Evolutionary conservation across 2,888 invertebrate species (phyloP), one percentile per base, ranked within the genome.

Genomic region (Clepsis dumicolana): DNA sequence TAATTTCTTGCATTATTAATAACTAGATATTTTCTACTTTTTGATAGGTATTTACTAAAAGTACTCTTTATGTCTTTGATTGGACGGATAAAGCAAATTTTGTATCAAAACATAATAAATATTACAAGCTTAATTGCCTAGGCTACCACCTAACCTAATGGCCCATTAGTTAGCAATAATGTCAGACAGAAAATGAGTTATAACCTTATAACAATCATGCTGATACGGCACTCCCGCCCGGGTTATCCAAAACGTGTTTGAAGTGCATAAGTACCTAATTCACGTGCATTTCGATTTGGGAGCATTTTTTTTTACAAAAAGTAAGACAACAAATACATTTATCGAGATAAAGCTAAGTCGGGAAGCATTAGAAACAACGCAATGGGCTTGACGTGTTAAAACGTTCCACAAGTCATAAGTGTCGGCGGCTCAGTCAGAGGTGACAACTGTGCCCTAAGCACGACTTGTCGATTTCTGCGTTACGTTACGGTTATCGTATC

Each of bases 101-200:
- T 53, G n/a, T 29, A 27, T 44, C 12, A 65, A 41, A 8, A 18
- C 12, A 32, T 41, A 2, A 21, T 60, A 21, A 54, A 14, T 16
- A 44, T 35, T 21, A 18, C 8, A 32, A 16, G 1, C 32, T 70
- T 62, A 66, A 73, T 64, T 71, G 63, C 65, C 50, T 71, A 73
- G 73, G n/a, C 4, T 67, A 75, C 71, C 70, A 18, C 65, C 67
- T 71, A 79, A 18, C 65, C 67, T 71, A 79, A 82, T 76, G 73
- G 71, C 74, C 64, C 73, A 75, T 75, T 77, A 77, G 79, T 78
- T 70, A 69, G 72, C 78, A 78, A 81, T 80, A 79, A 80, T 74
- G 72, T 74, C 76, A 80, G 79, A 80, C 78, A 72, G 60, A 70
- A 68, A 73, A 73, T 79, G 74, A 80, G 74, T 80, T 74, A 80